Percentiles rank a stretch among this genome's conserved stretches.
Evolutionary conservation across 2,888 invertebrate genomes (phyloP).

Genomic region (Drosophila lutescens): DNA sequence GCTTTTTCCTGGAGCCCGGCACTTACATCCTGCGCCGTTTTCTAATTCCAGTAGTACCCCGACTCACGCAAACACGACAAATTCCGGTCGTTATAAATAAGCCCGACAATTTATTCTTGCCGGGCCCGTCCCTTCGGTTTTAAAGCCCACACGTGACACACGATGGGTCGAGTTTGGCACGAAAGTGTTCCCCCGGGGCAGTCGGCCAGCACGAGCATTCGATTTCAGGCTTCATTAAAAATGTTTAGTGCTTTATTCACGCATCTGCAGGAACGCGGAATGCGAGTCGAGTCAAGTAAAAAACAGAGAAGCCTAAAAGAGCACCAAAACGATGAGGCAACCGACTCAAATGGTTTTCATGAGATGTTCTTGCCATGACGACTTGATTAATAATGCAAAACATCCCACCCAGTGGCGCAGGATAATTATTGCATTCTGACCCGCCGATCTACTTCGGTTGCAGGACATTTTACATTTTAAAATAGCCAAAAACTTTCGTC

Average conservation of each 20-base stretch:
- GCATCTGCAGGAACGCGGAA: slow-evolving; percentile 23
- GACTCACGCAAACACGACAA: slow-evolving; percentile 48
- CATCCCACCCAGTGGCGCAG: slow-evolving; percentile 3
- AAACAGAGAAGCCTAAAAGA: neutral
- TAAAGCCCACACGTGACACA: slow-evolving; percentile 43
- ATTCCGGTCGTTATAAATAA: slow-evolving; percentile 63
- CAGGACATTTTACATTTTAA: neutral
- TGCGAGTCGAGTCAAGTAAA: neutral
- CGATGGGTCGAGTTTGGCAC: slow-evolving; percentile 50
- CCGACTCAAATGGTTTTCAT: neutral
- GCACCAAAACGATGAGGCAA: slow-evolving; percentile 1
- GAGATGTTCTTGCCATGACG: neutral
- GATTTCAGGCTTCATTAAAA: slow-evolving; percentile 75
- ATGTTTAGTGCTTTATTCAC: slow-evolving; percentile 64
- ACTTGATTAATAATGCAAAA: slow-evolving; percentile 4
- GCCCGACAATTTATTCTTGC: slow-evolving; percentile 48
- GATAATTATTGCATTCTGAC: slow-evolving; percentile 27
- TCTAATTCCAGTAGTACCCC: slow-evolving; percentile 17
- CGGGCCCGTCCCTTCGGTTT: neutral
- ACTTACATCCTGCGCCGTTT: slow-evolving; percentile 10
- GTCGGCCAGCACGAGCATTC: slow-evolving; percentile 57
- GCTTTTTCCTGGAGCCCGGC: neutral
- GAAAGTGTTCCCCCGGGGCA: slow-evolving; percentile 30
- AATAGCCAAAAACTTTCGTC: slow-evolving; percentile 43
- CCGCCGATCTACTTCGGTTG: slow-evolving; percentile 9